phyloP scores from a whole-genome alignment of 1,140 invertebrate species.

The Ostrea denselamellosa region DNA sequence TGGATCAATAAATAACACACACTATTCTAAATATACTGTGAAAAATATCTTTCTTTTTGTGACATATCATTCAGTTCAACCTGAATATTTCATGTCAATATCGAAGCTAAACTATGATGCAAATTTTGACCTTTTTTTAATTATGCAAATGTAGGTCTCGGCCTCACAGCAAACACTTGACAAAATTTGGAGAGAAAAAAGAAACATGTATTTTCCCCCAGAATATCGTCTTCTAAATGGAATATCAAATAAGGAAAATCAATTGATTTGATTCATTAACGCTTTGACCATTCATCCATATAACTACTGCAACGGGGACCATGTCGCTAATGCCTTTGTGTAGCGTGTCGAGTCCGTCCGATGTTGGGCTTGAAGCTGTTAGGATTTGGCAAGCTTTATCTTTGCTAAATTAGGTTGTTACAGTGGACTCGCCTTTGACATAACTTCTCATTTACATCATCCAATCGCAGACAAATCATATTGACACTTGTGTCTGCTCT shows the following conservation, averaged over 20 bases:
- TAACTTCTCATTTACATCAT: slow-evolving; percentile 8
- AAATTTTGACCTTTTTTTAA: slow-evolving; percentile 34
- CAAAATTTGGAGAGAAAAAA: neutral
- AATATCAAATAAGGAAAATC: slow-evolving; percentile 19
- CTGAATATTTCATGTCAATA: slow-evolving; percentile 19
- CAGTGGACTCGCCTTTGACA: slow-evolving; percentile 27
- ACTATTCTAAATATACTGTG: too few relatives aligned
- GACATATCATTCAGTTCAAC: neutral
- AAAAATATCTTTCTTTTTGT: neutral
- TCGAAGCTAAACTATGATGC: slow-evolving; percentile 17
- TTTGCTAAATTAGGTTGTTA: slow-evolving; percentile 26
- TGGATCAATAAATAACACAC: too few relatives aligned
- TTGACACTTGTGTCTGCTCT: slow-evolving; percentile 35
- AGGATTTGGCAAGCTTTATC: slow-evolving; percentile 24
- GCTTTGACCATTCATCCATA: slow-evolving; percentile 8
- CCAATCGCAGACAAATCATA: neutral
- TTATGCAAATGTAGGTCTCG: slow-evolving; percentile 15
- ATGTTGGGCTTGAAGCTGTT: neutral
- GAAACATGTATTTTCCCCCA: slow-evolving; percentile 6
- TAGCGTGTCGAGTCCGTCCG: neutral
- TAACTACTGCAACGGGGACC: slow-evolving; percentile 7
- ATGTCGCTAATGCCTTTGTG: neutral
- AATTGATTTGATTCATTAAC: slow-evolving; percentile 33
- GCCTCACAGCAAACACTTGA: neutral
- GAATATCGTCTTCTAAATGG: neutral